phyloP scores from a whole-genome alignment of 2,888 invertebrate genomes.

The Eupithecia abbreviata region DNA sequence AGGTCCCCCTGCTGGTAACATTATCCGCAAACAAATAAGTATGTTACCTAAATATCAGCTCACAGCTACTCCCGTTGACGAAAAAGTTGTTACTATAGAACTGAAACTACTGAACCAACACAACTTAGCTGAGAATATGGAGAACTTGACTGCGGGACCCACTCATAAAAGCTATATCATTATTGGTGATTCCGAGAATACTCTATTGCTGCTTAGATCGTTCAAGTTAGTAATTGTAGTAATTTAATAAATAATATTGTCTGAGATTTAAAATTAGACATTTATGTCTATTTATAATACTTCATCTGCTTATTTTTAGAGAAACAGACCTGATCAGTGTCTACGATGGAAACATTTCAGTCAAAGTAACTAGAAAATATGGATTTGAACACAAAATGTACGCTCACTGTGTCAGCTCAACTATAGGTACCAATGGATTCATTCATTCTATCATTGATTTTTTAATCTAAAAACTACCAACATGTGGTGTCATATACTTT shows the following conservation, averaged over 20 bases:
- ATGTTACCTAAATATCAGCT: slow-evolving; percentile 86
- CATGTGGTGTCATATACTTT: neutral
- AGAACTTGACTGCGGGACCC: slow-evolving; percentile 74
- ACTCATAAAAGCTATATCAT: slow-evolving; percentile 84
- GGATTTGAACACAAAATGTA: slow-evolving; percentile 72
- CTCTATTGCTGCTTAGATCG: slow-evolving; percentile 81
- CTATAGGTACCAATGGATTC: slow-evolving; percentile 73
- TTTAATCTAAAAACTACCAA: neutral
- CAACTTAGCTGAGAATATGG: slow-evolving; percentile 70
- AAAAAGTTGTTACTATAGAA: slow-evolving; percentile 62
- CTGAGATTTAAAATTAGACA: neutral
- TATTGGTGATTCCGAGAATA: slow-evolving; percentile 87
- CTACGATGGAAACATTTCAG: slow-evolving; percentile 72
- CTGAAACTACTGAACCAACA: slow-evolving; percentile 73
- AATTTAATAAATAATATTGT: neutral
- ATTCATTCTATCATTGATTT: neutral
- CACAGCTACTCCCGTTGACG: slow-evolving; percentile 63
- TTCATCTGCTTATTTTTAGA: slow-evolving; percentile 49
- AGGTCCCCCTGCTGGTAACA: slow-evolving; percentile 89
- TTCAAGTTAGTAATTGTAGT: slow-evolving; percentile 75
- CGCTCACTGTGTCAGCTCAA: slow-evolving; percentile 84
- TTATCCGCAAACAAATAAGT: slow-evolving; percentile 84
- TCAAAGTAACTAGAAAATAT: slow-evolving; percentile 71
- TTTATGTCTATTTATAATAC: neutral
- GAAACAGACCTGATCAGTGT: slow-evolving; percentile 73